Percentiles rank a stretch among this genome's conserved stretches.
Evolutionary conservation across 2,113 vertebrate genomes (phyloP).

Genomic region (Nanorana parkeri): DNA sequence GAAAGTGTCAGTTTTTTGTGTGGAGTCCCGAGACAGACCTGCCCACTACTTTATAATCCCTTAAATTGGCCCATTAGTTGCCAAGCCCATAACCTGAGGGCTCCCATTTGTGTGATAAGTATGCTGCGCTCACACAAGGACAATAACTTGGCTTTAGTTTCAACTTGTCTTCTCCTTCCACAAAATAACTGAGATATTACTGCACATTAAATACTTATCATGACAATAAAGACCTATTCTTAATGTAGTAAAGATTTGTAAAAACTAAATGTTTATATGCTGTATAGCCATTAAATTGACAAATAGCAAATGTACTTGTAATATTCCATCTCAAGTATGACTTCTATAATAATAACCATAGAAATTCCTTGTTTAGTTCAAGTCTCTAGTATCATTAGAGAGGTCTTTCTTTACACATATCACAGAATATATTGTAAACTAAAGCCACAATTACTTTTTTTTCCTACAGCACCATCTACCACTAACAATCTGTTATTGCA

Average conservation of each 20-base stretch:
- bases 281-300: neutral
- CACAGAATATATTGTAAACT: too few relatives aligned
- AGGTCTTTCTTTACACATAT: too few relatives aligned
- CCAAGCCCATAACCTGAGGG: constrained; percentile 38
- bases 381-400: too few relatives aligned
- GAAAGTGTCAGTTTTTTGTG: constrained; percentile 25
- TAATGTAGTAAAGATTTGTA: neutral
- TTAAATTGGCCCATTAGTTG: constrained; percentile 46
- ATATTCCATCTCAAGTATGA: neutral
- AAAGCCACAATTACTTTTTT: too few relatives aligned
- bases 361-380: too few relatives aligned
- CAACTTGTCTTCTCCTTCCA: constrained; percentile 15
- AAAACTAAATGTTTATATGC: too few relatives aligned
- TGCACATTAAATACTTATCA: neutral
- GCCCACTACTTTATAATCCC: constrained; percentile 50
- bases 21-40: constrained; percentile 25
- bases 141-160: constrained; percentile 32
- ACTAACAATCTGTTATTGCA: too few relatives aligned
- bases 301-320: neutral
- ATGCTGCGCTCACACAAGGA: constrained; percentile 9
- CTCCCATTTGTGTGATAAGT: constrained; percentile 34
- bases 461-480: too few relatives aligned
- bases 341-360: too few relatives aligned
- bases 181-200: neutral
- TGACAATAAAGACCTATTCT: constrained; percentile 1